A percentile compares a stretch with the other conserved stretches of the same genome.
phyloP scores from a whole-genome alignment of 2,888 invertebrate genomes.

The Cephonodes hylas region DNA sequence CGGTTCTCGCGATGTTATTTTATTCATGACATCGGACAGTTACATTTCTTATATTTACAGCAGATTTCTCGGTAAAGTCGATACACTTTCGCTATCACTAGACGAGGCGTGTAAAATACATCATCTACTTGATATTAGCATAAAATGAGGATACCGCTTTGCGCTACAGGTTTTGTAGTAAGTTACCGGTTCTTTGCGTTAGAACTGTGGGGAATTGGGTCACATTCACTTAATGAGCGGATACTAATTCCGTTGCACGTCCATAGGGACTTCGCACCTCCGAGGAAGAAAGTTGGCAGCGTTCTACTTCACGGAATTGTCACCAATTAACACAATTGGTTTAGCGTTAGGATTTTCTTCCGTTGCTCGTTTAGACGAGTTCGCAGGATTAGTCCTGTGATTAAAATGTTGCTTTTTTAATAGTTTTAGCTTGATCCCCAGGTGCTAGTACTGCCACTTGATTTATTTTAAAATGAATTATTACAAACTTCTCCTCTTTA shows the following conservation, averaged over 20 bases:
- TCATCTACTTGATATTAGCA: slow-evolving; percentile 22
- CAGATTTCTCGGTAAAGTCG: neutral
- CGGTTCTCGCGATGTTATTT: neutral
- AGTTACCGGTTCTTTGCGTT: slow-evolving; percentile 35
- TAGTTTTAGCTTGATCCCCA: neutral
- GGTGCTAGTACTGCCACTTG: no score
- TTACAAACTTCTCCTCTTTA: no score
- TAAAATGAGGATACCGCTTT: slow-evolving; percentile 30
- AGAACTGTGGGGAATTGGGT: slow-evolving; percentile 48
- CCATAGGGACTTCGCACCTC: slow-evolving; percentile 40
- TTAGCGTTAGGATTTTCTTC: slow-evolving; percentile 25
- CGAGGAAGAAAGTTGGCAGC: slow-evolving; percentile 37
- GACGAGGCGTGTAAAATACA: neutral
- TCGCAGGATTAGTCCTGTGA: no score
- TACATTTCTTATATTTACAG: neutral
- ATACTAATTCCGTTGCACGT: slow-evolving; percentile 40
- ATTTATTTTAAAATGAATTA: no score
- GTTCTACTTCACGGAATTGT: slow-evolving; percentile 29
- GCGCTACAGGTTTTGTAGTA: slow-evolving; percentile 30
- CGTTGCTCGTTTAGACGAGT: neutral
- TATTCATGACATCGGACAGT: neutral
- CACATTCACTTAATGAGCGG: slow-evolving; percentile 45
- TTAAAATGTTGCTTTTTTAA: neutral
- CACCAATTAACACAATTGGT: slow-evolving; percentile 29
- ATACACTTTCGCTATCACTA: neutral